Evolutionary conservation across 2,113 vertebrate genomes (phyloP).

Genomic region (Speoplatyrhinus poulsoni): DNA sequence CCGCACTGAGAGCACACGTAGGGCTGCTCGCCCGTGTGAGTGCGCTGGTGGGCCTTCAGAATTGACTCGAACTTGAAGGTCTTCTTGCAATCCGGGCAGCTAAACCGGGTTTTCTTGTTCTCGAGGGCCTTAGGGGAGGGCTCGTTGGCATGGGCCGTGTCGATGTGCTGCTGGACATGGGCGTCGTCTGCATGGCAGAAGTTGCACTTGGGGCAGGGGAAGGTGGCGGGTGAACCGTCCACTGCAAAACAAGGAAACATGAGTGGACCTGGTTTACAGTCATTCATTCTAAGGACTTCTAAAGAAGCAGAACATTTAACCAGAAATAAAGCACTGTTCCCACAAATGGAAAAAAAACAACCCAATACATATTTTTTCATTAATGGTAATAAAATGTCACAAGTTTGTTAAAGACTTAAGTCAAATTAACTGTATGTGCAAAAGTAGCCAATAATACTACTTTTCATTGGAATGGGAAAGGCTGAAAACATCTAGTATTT

Average conservation of each 20-base stretch:
- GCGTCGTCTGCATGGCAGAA: slow-evolving; percentile 29
- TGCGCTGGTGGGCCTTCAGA: slow-evolving; percentile 78
- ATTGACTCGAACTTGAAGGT: slow-evolving; percentile 81
- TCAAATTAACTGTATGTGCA: too few relatives aligned
- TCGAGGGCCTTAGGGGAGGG: neutral
- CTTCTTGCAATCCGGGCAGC: slow-evolving; percentile 78
- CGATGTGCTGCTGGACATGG: slow-evolving; percentile 45
- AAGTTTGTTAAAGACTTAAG: too few relatives aligned
- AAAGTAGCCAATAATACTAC: too few relatives aligned
- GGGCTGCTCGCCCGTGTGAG: slow-evolving; percentile 73
- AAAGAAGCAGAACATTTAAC: too few relatives aligned
- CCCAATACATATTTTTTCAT: too few relatives aligned
- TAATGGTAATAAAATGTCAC: too few relatives aligned
- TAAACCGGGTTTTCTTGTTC: slow-evolving; percentile 36
- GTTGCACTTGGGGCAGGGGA: slow-evolving; percentile 41
- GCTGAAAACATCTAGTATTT: too few relatives aligned
- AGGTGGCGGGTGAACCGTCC: slow-evolving; percentile 14
- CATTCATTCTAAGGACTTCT: too few relatives aligned
- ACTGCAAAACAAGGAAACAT: slow-evolving; percentile 13
- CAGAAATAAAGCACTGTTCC: too few relatives aligned
- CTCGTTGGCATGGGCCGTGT: slow-evolving; percentile 23
- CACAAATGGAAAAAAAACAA: too few relatives aligned
- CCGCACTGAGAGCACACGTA: slow-evolving; percentile 65
- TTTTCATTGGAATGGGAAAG: too few relatives aligned
- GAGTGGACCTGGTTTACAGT: neutral